A percentile compares a stretch with the other conserved stretches of the same genome.
Conservation (phyloP, 2,113 vertebrate genomes). For the Bos indicus region DNA sequence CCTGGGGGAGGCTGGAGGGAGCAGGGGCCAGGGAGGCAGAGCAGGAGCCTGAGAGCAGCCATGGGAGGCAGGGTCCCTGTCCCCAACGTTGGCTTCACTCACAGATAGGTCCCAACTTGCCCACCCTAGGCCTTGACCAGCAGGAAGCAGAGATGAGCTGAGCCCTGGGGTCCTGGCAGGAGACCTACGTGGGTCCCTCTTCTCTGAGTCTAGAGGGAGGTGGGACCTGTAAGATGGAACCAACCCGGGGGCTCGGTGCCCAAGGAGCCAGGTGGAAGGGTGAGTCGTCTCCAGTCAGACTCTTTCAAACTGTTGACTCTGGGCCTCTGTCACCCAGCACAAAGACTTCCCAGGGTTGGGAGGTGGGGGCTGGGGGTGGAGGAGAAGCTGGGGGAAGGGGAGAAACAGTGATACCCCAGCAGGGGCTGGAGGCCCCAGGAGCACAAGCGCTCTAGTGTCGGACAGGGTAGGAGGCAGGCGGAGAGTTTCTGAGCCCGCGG, state of each 20-base stretch:
- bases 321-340: neutral
- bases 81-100: rapidly evolving
- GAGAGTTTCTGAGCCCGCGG: neutral
- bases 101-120: rapidly evolving
- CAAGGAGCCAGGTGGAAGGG: neutral
- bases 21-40: rapidly evolving
- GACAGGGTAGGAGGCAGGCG: neutral
- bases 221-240: neutral
- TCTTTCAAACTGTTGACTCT: neutral
- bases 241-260: neutral
- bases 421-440: neutral
- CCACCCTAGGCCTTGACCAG: neutral
- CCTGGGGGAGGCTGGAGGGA: neutral
- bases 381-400: neutral
- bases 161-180: neutral
- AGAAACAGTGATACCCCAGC: neutral
- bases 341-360: neutral
- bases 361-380: rapidly evolving
- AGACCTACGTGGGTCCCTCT: neutral
- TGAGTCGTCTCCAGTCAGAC: neutral
- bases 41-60: neutral
- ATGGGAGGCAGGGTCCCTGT: neutral
- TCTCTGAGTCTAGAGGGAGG: neutral
- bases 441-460: neutral
- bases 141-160: neutral